Base-by-base conservation (phyloP, 2,113 vertebrate genomes). In the Albula glossodonta region DNA sequence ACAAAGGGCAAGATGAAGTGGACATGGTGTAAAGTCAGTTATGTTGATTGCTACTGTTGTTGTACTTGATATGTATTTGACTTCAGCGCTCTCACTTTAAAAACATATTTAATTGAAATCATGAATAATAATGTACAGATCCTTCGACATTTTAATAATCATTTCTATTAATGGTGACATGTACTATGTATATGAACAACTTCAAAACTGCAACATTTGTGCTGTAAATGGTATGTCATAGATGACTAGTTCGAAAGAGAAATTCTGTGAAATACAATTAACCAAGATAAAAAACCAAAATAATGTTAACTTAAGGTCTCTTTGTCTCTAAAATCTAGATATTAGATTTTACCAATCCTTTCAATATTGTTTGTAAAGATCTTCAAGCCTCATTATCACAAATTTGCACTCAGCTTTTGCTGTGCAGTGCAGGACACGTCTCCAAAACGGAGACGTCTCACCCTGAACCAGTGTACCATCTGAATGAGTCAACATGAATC, bases 381-480 rank as follows among this genome's bases (percentile, higher is more conserved):
- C 50, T 41, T 84, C 51, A 63, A 17, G 63, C 2, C 17, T 17
- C 41, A 13, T 48, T 79, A 31, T 74, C 19, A 12, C 5, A 25
- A 25, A n/a, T 70, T 8, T 41, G 25, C 8, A 52, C 57, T 52
- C 57, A 60, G 31, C 57, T 86, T 17, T 51, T 22, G 7, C 80
- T 77, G 25, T n/a, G 10, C n/a, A 66, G 17, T 9, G 48, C 50
- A 86, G 81, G 41, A 78, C 51, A 25, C 53, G 22, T 49, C 56
- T 83, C 52, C 81, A 86, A 51, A 50, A 77, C 70, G 78, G 85
- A 86, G 82, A 86, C 66, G 83, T 86, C 85, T 82, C 85, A 83
- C 85, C 66, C 66, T 8, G 63, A 86, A 51, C 31, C 81, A 22
- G 63, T 25, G n/a, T 63, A 83, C 70, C 81, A 57, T 77, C 80